Evolutionary conservation across 2,888 invertebrate genomes (phyloP).

Genomic region (Chloroclystis v-ata): DNA sequence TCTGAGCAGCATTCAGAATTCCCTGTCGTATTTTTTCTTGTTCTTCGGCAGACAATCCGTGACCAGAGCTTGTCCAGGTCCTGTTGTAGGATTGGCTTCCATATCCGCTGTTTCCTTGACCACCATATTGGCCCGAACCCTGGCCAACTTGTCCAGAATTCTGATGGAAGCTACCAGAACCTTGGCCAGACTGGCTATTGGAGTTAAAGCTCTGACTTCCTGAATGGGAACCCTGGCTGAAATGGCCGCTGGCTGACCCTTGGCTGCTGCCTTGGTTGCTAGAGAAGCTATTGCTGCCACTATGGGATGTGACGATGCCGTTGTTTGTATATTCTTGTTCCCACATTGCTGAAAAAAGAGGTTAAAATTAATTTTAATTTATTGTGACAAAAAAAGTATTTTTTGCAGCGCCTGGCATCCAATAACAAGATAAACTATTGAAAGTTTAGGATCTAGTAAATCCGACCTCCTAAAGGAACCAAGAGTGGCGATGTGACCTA

Average conservation of each 20-base stretch:
- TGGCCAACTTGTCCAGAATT: slow-evolving; percentile 4
- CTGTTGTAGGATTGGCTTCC: slow-evolving; percentile 43
- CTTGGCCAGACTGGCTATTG: slow-evolving; percentile 20
- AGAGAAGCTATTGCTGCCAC: slow-evolving; percentile 15
- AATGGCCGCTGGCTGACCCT: slow-evolving; percentile 22
- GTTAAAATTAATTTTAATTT: background rate
- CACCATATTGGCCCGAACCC: slow-evolving; percentile 26
- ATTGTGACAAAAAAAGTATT: too few relatives aligned
- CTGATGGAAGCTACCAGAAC: slow-evolving; percentile 3
- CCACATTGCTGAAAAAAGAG: slow-evolving; percentile 31
- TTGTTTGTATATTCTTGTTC: slow-evolving; percentile 33
- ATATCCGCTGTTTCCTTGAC: slow-evolving; percentile 20
- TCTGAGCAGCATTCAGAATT: slow-evolving; percentile 39
- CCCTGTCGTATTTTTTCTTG: slow-evolving; percentile 51
- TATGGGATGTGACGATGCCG: slow-evolving; percentile 27
- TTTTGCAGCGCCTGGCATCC: too few relatives aligned
- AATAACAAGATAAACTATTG: too few relatives aligned
- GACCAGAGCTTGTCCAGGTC: slow-evolving; percentile 46
- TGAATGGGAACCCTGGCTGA: slow-evolving; percentile 16
- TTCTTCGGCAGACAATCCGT: slow-evolving; percentile 50
- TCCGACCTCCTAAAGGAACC: too few relatives aligned
- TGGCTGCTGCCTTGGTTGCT: slow-evolving; percentile 21
- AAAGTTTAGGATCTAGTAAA: too few relatives aligned
- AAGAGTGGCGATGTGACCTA: too few relatives aligned
- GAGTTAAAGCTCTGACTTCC: slow-evolving; percentile 19